These are phyloP conservation scores for Drosophila bocqueti DNA, from an alignment of 1,140 invertebrate species.

Conservation along the genomic window DNA sequence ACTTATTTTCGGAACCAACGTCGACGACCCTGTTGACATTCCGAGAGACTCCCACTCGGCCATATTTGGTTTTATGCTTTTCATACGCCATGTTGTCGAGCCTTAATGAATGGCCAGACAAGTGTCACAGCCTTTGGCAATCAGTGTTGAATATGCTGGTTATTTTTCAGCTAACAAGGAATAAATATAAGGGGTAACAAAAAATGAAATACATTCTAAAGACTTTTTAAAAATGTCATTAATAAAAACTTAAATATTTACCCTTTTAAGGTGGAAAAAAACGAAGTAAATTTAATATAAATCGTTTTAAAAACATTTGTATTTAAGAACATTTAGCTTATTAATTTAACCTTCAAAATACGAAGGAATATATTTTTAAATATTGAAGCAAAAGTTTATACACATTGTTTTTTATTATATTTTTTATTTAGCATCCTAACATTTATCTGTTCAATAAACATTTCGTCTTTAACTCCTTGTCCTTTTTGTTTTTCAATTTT, in stretches of 20 bases:
- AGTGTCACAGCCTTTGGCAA: slow-evolving; percentile 21
- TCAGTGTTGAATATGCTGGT: neutral
- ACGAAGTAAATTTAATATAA: no score
- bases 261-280: no score
- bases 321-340: no score
- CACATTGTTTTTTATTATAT: no score
- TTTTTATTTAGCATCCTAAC: neutral
- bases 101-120: slow-evolving; percentile 66
- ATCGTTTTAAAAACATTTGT: no score
- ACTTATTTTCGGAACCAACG: neutral
- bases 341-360: no score
- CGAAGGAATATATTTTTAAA: no score
- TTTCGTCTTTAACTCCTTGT: neutral
- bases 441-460: neutral
- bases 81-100: slow-evolving; percentile 27
- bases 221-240: no score
- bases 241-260: no score
- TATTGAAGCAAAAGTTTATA: no score
- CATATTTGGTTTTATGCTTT: slow-evolving; percentile 59
- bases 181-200: neutral
- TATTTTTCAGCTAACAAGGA: neutral
- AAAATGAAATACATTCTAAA: neutral
- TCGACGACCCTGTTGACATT: slow-evolving; percentile 58
- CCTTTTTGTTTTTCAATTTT: neutral
- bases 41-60: slow-evolving; percentile 21